Conservation (phyloP, 2,888 invertebrate genomes). For the Cheilosia soror region DNA sequence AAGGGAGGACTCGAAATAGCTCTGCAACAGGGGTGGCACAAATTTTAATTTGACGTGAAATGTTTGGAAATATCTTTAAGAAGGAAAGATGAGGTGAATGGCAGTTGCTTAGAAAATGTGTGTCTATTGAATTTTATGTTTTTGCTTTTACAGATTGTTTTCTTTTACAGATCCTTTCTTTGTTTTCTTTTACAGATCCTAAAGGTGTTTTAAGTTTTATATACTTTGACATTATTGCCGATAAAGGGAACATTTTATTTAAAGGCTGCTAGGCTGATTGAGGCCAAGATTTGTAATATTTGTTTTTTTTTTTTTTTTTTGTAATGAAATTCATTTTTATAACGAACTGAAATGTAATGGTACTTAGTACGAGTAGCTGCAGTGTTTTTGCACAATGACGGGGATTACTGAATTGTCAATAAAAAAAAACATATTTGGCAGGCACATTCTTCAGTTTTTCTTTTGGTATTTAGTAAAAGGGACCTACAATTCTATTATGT, state of each 20-base stretch:
- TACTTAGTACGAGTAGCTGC: no score
- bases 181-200: conserved; percentile 24
- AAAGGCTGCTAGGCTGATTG: neutral
- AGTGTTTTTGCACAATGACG: no score
- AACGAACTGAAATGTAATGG: no score
- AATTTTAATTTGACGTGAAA: conserved; percentile 69
- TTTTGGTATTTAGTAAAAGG: no score
- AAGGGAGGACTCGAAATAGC: neutral
- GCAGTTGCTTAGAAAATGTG: conserved; percentile 18
- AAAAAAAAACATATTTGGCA: neutral
- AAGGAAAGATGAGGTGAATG: conserved; percentile 41
- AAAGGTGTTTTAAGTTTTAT: conserved; percentile 17
- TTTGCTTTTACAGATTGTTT: conserved; percentile 20
- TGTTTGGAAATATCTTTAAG: conserved; percentile 65
- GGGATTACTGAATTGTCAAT: neutral
- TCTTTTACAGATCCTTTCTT: conserved; percentile 6
- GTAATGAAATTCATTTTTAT: no score
- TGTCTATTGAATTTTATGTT: conserved; percentile 47
- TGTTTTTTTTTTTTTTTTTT: neutral
- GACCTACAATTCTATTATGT: no score
- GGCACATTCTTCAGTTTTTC: no score
- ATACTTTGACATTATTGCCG: conserved; percentile 15
- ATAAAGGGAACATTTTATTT: conserved; percentile 14
- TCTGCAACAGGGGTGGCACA: conserved; percentile 43
- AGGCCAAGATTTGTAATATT: neutral